phyloP scores from a whole-genome alignment of 2,113 vertebrate species.

The Protobothrops flavoviridis region DNA sequence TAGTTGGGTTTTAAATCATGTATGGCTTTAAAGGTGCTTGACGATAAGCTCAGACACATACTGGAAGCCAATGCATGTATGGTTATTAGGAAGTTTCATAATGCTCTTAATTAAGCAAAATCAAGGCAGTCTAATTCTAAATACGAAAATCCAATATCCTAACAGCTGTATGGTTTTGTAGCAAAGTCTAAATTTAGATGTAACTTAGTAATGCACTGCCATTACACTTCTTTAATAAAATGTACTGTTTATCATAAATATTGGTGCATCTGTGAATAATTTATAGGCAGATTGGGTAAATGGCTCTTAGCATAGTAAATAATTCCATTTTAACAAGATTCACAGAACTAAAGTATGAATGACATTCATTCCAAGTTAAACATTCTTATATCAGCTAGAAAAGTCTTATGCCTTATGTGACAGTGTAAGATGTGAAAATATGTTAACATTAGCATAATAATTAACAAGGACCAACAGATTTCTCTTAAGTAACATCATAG shows the following conservation, averaged over 20 bases:
- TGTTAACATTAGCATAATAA: neutral
- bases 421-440: neutral
- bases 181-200: neutral
- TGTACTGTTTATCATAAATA: neutral
- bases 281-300: neutral
- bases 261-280: neutral
- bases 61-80: neutral
- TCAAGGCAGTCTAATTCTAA: neutral
- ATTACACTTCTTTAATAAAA: neutral
- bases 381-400: neutral
- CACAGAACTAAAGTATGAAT: neutral
- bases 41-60: neutral
- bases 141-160: neutral
- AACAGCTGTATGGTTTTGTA: neutral
- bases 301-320: neutral
- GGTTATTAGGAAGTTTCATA: neutral
- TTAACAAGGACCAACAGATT: neutral
- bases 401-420: neutral
- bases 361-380: constrained; percentile 38
- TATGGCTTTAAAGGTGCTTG: neutral
- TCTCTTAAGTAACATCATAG: neutral
- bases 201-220: neutral
- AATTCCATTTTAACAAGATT: neutral
- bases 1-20: neutral
- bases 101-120: neutral